Base-by-base conservation (phyloP, 1,140 invertebrate species). In the Anastrepha ludens region DNA sequence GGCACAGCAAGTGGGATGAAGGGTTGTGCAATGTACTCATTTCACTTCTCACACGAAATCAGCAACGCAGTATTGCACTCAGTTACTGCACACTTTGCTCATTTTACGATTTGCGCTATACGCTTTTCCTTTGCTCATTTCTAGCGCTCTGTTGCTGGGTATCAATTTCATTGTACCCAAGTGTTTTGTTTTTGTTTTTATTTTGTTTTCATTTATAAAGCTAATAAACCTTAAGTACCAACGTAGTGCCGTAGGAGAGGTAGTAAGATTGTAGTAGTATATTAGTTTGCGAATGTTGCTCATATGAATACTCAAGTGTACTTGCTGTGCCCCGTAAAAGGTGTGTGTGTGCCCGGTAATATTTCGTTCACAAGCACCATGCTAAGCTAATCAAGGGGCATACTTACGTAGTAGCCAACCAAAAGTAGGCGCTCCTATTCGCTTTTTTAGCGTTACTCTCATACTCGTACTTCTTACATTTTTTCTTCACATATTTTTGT, bases 141-240 rank as follows among this genome's bases (percentile, higher is more conserved):
- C 44, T 81, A 55, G 9, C 8, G 47, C 47, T 81, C 15, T 81
- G 47, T 81, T 58, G 74, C 9, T 20, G 74, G 74, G 47, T 81
- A 81, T 81, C 74, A 81, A 81, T 81, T 81, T 81, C 74, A 81
- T 55, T 81, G 74, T 47, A 17, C 47, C 44, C n/a, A 20, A 81
- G 17, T 81, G 9, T 55, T 55, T 55, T 50, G 11, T 74, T 65
- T 65, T 65, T 65, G 5, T 62, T 65, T 65, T 65, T 29, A 41
- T 47, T 74, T 74, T 74, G 67, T 74, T 74, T 74, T 74, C 67
- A 44, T 74, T 74, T 47, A 74, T 74, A 81, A 81, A 81, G 74
- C 74, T 81, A 81, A 81, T 81, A 81, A 81, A 81, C 74, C 74
- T 55, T 81, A 55, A 81, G 74, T 81, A 55, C 47, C 6, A 3